These are phyloP conservation scores for Corynorhinus townsendii DNA, from an alignment of 2,113 vertebrate genomes.

Conservation along the genomic window DNA sequence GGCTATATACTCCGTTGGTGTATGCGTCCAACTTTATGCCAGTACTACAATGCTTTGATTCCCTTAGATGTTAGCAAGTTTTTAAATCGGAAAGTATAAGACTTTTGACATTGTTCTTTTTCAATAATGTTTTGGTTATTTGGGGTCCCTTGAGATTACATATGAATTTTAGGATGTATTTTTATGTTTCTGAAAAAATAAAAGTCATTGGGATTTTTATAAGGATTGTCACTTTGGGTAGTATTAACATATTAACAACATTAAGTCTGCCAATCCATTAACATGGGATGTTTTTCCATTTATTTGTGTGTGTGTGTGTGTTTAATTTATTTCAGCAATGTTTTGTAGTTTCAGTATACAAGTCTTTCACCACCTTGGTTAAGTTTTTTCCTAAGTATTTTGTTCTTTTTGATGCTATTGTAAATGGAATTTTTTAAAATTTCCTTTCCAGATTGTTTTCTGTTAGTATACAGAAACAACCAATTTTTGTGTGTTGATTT, in stretches of 20 bases:
- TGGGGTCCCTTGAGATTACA: neutral
- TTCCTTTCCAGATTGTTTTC: neutral
- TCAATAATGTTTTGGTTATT: neutral
- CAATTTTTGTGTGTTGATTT: neutral
- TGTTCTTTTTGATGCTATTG: neutral
- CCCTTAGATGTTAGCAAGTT: neutral
- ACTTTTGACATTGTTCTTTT: neutral
- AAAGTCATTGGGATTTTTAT: neutral
- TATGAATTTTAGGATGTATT: neutral
- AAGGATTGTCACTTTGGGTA: neutral
- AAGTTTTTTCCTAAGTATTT: neutral
- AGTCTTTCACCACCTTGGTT: neutral
- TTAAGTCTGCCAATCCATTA: neutral
- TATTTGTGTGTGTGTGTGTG: neutral
- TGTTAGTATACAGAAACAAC: neutral
- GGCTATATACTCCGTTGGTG: neutral
- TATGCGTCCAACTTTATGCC: neutral
- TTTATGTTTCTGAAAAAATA: neutral
- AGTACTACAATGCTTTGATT: neutral
- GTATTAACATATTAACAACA: neutral
- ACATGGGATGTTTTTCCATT: neutral
- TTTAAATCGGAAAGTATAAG: neutral
- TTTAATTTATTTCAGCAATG: neutral
- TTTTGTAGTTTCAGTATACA: neutral
- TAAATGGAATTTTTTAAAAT: neutral